Percentiles rank a stretch among this genome's conserved stretches.
phyloP scores from a whole-genome alignment of 2,113 vertebrate genomes.

The Xerus inauris region DNA sequence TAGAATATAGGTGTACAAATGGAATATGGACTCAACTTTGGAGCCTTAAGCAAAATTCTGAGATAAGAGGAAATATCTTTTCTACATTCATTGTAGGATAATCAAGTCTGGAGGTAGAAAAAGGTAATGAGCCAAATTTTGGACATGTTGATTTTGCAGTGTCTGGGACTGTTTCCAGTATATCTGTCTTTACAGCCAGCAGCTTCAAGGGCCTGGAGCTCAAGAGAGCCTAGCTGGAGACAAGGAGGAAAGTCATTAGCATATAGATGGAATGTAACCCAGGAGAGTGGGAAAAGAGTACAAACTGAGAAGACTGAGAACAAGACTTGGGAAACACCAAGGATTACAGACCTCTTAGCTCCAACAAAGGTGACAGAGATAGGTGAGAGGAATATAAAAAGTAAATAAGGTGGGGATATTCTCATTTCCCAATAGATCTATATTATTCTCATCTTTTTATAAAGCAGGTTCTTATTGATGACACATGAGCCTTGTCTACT shows the following conservation, averaged over 20 bases:
- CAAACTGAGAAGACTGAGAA: not conserved
- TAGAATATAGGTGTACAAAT: not conserved
- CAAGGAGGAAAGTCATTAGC: slow-evolving; percentile 9
- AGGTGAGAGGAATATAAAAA: slow-evolving; percentile 68
- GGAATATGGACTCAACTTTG: not conserved
- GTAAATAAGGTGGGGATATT: not conserved
- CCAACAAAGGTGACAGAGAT: not conserved
- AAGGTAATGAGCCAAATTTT: slow-evolving; percentile 15
- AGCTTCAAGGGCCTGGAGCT: not conserved
- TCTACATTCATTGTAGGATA: not conserved
- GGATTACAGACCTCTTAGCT: not conserved
- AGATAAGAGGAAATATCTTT: not conserved
- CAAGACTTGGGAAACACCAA: slow-evolving; percentile 7
- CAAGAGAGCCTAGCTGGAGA: not conserved
- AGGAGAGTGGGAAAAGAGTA: not conserved
- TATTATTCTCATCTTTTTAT: slow-evolving; percentile 13
- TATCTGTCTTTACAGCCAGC: not conserved
- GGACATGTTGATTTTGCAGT: slow-evolving; percentile 4
- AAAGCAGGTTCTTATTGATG: slow-evolving; percentile 8
- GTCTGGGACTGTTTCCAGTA: slow-evolving; percentile 11
- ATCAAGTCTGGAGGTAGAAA: not conserved
- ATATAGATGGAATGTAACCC: slow-evolving; percentile 39
- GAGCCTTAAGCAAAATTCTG: not conserved
- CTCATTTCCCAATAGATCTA: slow-evolving; percentile 9
- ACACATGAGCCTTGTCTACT: not conserved